These are phyloP conservation scores for Arctopsyche grandis DNA, from an alignment of 1,140 invertebrate genomes.

Conservation along the genomic window DNA sequence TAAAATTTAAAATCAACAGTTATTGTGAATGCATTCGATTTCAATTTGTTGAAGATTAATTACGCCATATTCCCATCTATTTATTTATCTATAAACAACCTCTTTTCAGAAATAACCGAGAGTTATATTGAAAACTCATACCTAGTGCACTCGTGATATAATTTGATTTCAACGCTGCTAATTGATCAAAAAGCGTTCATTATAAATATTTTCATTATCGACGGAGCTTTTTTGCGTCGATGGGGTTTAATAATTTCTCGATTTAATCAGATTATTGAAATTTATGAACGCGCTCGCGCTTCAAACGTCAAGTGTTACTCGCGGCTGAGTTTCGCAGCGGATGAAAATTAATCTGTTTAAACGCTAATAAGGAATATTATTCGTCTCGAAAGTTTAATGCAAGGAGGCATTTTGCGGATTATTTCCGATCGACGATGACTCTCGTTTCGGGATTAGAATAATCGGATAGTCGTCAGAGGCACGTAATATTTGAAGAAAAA, in stretches of 20 bases:
- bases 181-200: no score
- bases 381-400: constrained; percentile 17
- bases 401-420: neutral
- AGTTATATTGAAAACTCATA: no score
- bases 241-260: neutral
- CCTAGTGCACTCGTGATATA: no score
- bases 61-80: neutral
- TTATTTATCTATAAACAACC: neutral
- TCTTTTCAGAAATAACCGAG: no score
- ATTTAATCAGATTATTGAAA: constrained; percentile 14
- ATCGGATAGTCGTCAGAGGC: neutral
- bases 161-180: no score
- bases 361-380: neutral
- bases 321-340: neutral
- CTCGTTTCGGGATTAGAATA: neutral
- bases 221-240: neutral
- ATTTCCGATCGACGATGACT: neutral
- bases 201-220: no score
- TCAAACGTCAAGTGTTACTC: neutral
- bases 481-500: neutral
- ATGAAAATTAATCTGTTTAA: constrained; percentile 25
- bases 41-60: neutral
- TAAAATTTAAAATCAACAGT: no score
- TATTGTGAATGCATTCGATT: no score
- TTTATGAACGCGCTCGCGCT: constrained; percentile 5